Base-by-base conservation (phyloP, 2,888 invertebrate genomes). In the Pseudococcus longispinus region DNA sequence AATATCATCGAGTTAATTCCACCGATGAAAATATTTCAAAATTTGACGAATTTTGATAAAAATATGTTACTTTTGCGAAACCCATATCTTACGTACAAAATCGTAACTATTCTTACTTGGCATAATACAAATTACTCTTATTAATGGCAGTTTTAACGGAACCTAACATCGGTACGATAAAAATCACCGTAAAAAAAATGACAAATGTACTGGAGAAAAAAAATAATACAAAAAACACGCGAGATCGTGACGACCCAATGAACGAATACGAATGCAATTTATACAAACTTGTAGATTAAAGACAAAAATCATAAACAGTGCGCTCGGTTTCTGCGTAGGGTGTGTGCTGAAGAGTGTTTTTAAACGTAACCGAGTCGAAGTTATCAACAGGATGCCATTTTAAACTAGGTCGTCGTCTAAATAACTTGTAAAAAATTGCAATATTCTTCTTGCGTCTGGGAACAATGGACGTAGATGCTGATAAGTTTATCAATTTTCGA, bases 331-430 rank as follows among this genome's bases (percentile, higher is more conserved):
- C 37, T 84, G 60, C 60, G 60, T 46, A 84, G 84, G 84, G 84
- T 84, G 84, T 84, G 84, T 84, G 55, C 84, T 37, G 60, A 26
- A 84, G 20, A 80, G 77, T 29, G 84, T 60, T 84, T n/a, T 80
- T 20, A 29, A 74, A 51, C 83, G 29, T 44, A 51, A 46, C 83
- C 44, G 51, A 83, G 51, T 83, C 18, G 46, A 83, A 42, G 44
- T 82, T 83, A 83, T 83, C 83, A 51, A 83, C 83, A 83, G 83
- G 83, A 83, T 83, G 46, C 83, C 83, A 83, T 83, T 83, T 83
- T 83, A 83, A 83, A 83, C 46, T 83, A 51, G 83, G 83, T 83
- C 83, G 83, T 83, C 29, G 13, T 8, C 26, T 83, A 42, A 46
- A 83, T 82, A 26, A 29, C 8, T 44, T 83, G 23, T 3, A 23